phyloP scores from a whole-genome alignment of 2,888 invertebrate species.

The Dorcus parallelipipedus region DNA sequence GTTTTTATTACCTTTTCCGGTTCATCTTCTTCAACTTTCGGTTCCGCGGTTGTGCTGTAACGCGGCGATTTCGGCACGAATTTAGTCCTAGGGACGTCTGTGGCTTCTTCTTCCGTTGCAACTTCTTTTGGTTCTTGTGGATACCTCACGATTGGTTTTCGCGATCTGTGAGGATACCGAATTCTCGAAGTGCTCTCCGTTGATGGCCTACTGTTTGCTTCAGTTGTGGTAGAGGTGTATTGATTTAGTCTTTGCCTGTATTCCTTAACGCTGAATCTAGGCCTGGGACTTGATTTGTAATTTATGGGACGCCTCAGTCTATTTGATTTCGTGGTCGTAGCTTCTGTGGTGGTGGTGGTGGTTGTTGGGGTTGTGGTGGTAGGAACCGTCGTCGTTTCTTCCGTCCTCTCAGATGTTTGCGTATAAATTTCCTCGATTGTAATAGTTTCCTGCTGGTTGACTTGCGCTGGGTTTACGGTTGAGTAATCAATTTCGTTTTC shows the following conservation, averaged over 20 bases:
- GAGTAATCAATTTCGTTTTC: constrained; percentile 43
- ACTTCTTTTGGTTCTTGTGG: constrained; percentile 24
- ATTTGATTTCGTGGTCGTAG: constrained; percentile 43
- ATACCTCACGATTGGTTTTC: constrained; percentile 47
- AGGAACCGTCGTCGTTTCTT: constrained; percentile 20
- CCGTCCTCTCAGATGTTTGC: constrained; percentile 9
- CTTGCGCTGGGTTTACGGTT: constrained; percentile 20
- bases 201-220: constrained; percentile 18
- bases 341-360: constrained; percentile 30
- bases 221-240: constrained; percentile 51
- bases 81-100: constrained; percentile 45
- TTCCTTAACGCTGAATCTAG: constrained; percentile 74
- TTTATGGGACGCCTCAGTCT: constrained; percentile 51
- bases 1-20: constrained; percentile 5
- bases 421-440: constrained; percentile 24
- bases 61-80: constrained; percentile 47
- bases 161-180: constrained; percentile 52
- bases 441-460: constrained; percentile 17
- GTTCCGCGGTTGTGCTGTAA: constrained; percentile 18
- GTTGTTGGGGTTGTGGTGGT: constrained; percentile 21
- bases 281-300: constrained; percentile 51
- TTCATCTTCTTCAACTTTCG: constrained; percentile 5
- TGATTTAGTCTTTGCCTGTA: constrained; percentile 64
- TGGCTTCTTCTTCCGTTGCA: constrained; percentile 44
- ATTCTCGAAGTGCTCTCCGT: constrained; percentile 39